Conservation (phyloP, 2,797 vertebrate genomes). For the Crax fasciolata region DNA sequence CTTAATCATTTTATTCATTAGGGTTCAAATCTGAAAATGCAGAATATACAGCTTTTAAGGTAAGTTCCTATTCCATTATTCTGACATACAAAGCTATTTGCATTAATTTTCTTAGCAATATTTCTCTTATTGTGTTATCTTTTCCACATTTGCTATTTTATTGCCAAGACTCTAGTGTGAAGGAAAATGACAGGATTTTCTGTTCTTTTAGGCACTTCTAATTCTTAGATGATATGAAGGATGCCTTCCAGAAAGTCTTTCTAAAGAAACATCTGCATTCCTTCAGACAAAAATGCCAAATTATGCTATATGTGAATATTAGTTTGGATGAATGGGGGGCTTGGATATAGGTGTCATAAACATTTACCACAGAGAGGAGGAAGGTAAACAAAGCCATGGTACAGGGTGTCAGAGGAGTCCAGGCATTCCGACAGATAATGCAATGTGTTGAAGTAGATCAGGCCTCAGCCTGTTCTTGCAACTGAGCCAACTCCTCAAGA, state of each 20-base stretch:
- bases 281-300: neutral
- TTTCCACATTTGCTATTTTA: neutral
- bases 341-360: neutral
- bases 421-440: neutral
- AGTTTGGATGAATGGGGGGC: neutral
- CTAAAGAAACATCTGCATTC: neutral
- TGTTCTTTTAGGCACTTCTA: neutral
- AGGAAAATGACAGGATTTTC: neutral
- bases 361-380: neutral
- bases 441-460: neutral
- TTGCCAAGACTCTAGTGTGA: neutral
- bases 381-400: neutral
- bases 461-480: neutral
- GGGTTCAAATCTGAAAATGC: neutral
- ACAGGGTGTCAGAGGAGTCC: neutral
- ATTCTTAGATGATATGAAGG: neutral
- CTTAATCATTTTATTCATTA: neutral
- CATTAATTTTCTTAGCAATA: neutral
- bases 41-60: neutral
- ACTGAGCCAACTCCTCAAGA: neutral
- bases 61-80: neutral
- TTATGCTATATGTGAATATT: neutral
- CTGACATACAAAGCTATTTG: neutral
- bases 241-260: neutral
- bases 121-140: neutral